Evolutionary conservation across 2,888 invertebrate genomes (phyloP), one percentile per base, ranked within the genome.

Genomic region (Hermodice carunculata): DNA sequence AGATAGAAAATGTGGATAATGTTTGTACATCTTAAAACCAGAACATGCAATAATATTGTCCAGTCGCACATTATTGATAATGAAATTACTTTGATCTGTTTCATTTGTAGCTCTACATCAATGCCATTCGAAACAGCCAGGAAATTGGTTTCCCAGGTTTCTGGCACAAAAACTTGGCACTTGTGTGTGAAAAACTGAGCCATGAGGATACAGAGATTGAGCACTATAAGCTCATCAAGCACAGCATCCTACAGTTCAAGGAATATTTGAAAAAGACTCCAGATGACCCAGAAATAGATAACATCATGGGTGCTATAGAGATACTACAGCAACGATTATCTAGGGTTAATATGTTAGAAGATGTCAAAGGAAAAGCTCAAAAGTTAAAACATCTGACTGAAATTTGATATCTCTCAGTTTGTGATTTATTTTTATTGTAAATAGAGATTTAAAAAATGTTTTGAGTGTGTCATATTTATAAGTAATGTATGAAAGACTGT

Each of bases 161-260:
- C 71, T 84, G 82, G 81, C 81, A 83, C 69, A 80, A 81, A 49
- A 84, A 84, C 74, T 83, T 76, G 59, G 84, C 83, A 17, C 70
- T 84, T 22, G 78, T 67, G 19, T 71, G 70, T 54, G 74, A 74
- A 49, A 59, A 60, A 24, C 54, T 74, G 29, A 64, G 72, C 6
- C 66, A 72, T 42, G 37, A 67, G 2, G 64, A 69, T 8, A 60
- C 54, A 19, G 40, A 19, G 17, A 49, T 73, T 2, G 63, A 66
- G 42, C 68, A 65, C 64, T 63, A 26, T 22, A 48, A 44, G 24
- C 46, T 61, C 3, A 26, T 28, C n/a, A 73, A 73, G 53, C 60
- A 63, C 29, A 62, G 66, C 52, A 69, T 69, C 37, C 60, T 49
- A n/a, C 70, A 74, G 56, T 74, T 74, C 61, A 46, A 67, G 40